Percentiles rank a stretch among this genome's conserved stretches.
Evolutionary conservation across 2,797 vertebrate genomes (phyloP).

Genomic region (Delichon dasypus): DNA sequence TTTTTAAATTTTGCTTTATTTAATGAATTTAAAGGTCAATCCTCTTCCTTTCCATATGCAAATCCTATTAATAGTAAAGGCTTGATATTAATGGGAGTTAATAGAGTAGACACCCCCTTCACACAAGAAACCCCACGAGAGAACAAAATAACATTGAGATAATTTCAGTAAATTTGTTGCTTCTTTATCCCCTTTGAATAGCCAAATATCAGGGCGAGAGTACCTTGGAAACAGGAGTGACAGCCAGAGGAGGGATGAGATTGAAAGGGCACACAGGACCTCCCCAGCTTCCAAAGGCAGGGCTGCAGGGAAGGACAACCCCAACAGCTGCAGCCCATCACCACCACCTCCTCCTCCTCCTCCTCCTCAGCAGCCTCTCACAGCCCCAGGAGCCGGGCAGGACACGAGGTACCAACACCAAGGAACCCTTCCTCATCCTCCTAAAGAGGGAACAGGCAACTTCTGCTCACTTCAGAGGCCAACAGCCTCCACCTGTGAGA

Average conservation of each 20-base stretch:
- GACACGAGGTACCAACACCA: rapidly evolving
- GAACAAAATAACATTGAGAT: neutral
- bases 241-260: neutral
- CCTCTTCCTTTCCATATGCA: slow-evolving; percentile 58
- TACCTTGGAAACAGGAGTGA: neutral
- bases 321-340: neutral
- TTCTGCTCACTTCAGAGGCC: neutral
- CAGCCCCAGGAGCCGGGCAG: rapidly evolving
- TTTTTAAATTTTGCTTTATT: slow-evolving; percentile 42
- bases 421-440: rapidly evolving
- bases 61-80: slow-evolving; percentile 57
- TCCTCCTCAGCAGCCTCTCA: neutral
- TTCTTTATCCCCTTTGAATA: neutral
- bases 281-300: neutral
- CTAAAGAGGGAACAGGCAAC: neutral
- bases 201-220: neutral
- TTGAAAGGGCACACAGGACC: neutral
- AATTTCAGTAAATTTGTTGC: neutral
- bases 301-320: neutral
- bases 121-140: slow-evolving; percentile 2
- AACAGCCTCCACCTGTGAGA: neutral
- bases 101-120: slow-evolving; percentile 35
- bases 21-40: slow-evolving; percentile 70
- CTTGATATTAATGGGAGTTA: slow-evolving; percentile 67
- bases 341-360: no score